Conservation (phyloP, 2,113 vertebrate species). For the Nibea coibor region DNA sequence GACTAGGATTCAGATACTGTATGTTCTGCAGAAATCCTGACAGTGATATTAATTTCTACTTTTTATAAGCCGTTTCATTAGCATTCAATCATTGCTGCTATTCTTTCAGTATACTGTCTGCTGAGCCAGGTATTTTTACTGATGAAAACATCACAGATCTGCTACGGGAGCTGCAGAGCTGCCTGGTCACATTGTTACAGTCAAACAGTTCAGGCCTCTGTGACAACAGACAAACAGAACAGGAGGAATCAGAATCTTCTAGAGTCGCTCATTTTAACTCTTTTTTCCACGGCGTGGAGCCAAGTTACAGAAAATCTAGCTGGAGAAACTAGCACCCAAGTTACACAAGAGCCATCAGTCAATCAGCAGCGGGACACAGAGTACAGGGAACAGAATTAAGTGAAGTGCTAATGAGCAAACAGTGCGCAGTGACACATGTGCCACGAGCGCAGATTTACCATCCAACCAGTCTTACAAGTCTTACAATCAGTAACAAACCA, state of each 20-base stretch:
- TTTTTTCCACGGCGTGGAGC: background rate
- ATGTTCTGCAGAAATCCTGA: conserved; percentile 7
- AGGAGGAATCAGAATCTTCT: background rate
- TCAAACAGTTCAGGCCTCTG: background rate
- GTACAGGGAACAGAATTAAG: conserved; percentile 14
- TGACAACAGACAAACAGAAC: background rate
- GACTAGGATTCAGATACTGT: conserved; percentile 27
- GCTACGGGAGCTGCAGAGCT: conserved; percentile 66
- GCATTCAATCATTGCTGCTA: conserved; percentile 70
- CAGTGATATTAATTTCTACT: conserved; percentile 47
- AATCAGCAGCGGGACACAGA: conserved; percentile 13
- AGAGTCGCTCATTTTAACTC: background rate
- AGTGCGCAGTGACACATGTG: conserved; percentile 17
- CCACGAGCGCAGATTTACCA: background rate
- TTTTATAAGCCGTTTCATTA: conserved; percentile 67
- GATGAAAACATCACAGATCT: conserved; percentile 82
- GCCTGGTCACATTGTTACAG: background rate
- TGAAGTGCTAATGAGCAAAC: conserved; percentile 31
- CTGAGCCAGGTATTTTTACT: conserved; percentile 68
- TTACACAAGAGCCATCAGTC: background rate
- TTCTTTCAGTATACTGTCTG: conserved; percentile 43
- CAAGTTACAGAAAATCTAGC: background rate
- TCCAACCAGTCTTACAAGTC: background rate
- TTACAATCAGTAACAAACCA: conserved; percentile 9
- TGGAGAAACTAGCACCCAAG: background rate